Conservation (phyloP, 2,888 invertebrate species). For the Polyommatus icarus region DNA sequence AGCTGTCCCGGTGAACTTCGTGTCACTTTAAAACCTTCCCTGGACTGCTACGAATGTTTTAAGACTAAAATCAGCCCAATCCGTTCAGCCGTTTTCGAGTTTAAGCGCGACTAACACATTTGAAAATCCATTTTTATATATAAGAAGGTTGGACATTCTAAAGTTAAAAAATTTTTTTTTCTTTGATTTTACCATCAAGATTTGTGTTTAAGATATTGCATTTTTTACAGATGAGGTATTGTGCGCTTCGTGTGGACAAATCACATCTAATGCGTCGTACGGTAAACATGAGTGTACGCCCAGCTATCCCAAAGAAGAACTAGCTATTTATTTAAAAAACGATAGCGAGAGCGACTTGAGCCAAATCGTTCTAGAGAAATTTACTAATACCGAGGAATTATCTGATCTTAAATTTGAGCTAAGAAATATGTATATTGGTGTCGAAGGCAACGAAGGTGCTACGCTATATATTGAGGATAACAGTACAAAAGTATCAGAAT, state of each 20-base stretch:
- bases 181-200: too few relatives aligned
- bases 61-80: too few relatives aligned
- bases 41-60: too few relatives aligned
- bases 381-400: neutral
- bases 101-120: too few relatives aligned
- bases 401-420: conserved; percentile 6
- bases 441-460: neutral
- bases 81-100: too few relatives aligned
- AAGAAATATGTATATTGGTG: neutral
- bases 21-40: too few relatives aligned
- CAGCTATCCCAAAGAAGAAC: conserved; percentile 33
- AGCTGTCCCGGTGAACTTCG: too few relatives aligned
- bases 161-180: too few relatives aligned
- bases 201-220: neutral
- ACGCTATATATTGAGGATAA: neutral
- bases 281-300: conserved; percentile 40
- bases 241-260: conserved; percentile 41
- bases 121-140: too few relatives aligned
- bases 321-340: conserved; percentile 29
- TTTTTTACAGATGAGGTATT: conserved; percentile 40
- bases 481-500: neutral
- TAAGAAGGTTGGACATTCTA: neutral
- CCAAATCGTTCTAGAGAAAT: conserved; percentile 36
- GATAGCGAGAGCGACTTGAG: conserved; percentile 35
- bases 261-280: conserved; percentile 36